Conservation (phyloP, 2,113 vertebrate species). For the Coreoperca whiteheadi region DNA sequence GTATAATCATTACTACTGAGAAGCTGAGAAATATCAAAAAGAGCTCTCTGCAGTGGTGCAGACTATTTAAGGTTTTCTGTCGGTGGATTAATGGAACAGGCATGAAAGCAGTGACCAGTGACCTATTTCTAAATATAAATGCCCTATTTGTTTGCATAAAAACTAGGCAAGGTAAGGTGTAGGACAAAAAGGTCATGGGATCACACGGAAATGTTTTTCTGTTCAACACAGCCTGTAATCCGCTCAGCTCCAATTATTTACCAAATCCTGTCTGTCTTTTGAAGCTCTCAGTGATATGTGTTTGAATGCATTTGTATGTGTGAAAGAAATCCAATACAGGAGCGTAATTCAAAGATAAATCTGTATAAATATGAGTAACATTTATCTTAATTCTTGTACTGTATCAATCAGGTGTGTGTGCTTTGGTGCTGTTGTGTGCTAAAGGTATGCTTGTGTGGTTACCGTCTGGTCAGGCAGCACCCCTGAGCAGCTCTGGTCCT, state of each 20-base stretch:
- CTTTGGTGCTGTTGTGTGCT: not conserved
- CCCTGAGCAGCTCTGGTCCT: conserved; percentile 88
- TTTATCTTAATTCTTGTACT: not conserved
- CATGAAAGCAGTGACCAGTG: not conserved
- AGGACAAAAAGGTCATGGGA: conserved; percentile 26
- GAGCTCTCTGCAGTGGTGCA: not conserved
- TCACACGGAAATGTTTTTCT: conserved; percentile 66
- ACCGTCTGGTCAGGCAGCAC: conserved; percentile 92
- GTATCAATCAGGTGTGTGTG: not conserved
- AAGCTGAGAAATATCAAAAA: not conserved
- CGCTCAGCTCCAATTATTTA: conserved; percentile 63
- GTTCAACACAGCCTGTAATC: conserved; percentile 66
- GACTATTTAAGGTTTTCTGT: not conserved
- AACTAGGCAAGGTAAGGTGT: conserved; percentile 15
- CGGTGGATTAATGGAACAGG: not conserved
- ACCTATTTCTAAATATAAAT: conserved; percentile 49
- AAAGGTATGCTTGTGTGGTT: conserved; percentile 49
- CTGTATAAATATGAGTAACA: not conserved
- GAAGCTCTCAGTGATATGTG: conserved; percentile 23
- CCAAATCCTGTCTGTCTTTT: conserved; percentile 37
- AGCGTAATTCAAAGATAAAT: not conserved
- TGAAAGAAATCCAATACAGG: conserved; percentile 32
- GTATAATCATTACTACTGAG: not conserved
- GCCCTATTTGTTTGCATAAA: conserved; percentile 33
- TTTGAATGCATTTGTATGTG: conserved; percentile 24